Conservation (phyloP, 1,140 invertebrate genomes). For the Heterodera carotae region DNA sequence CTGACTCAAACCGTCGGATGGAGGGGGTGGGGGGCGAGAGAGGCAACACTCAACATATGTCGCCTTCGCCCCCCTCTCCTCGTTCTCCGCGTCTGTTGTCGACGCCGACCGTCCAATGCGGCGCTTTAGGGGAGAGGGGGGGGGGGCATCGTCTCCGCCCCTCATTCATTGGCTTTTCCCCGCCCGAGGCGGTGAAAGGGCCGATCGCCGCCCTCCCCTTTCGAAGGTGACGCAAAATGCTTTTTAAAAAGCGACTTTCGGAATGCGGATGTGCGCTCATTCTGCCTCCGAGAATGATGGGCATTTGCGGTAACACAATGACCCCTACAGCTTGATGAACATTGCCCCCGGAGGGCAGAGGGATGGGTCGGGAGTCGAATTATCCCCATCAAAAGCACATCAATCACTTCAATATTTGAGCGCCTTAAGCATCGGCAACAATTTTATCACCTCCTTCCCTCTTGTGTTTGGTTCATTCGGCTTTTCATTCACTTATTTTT, state of each 20-base stretch:
- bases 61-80: background rate
- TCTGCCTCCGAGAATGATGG: background rate
- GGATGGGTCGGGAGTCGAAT: background rate
- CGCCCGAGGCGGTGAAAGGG: too few relatives aligned
- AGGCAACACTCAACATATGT: conserved; percentile 8
- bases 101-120: background rate
- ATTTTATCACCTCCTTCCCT: background rate
- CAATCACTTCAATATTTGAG: background rate
- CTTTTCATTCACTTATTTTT: too few relatives aligned
- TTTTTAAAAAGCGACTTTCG: background rate
- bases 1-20: conserved; percentile 1
- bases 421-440: background rate
- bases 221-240: background rate
- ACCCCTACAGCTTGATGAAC: too few relatives aligned
- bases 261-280: background rate
- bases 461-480: too few relatives aligned
- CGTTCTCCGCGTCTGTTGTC: background rate
- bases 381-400: background rate
- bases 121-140: too few relatives aligned
- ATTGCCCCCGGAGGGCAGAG: too few relatives aligned
- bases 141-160: too few relatives aligned
- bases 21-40: background rate
- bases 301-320: background rate
- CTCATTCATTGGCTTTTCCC: background rate
- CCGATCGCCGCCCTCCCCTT: too few relatives aligned